phyloP scores from a whole-genome alignment of 2,113 vertebrate species.

The Notiomystis cincta region DNA sequence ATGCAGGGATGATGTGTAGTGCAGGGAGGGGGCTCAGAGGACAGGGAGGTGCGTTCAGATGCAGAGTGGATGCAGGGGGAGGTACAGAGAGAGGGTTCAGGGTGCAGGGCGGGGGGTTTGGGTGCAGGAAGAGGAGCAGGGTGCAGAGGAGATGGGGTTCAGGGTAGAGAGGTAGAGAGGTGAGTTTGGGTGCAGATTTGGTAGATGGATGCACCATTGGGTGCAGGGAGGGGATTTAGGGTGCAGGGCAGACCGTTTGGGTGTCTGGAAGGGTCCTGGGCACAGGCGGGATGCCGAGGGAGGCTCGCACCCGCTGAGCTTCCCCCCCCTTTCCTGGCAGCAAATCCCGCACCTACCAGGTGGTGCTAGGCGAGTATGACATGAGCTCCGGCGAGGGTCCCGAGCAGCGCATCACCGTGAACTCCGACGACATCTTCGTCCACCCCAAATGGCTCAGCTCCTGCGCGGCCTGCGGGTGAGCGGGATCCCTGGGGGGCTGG shows the following conservation, averaged over 20 bases:
- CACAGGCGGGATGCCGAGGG: too few relatives aligned
- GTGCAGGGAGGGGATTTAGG: background rate
- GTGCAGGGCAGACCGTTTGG: background rate
- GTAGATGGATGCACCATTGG: too few relatives aligned
- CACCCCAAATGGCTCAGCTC: background rate
- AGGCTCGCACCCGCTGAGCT: background rate
- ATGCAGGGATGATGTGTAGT: background rate
- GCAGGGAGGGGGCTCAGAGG: background rate
- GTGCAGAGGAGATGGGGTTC: background rate
- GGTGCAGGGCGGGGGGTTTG: rapidly evolving
- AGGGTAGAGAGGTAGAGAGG: background rate
- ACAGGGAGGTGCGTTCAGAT: background rate
- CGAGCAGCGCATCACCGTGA: background rate
- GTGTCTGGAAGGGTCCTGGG: too few relatives aligned
- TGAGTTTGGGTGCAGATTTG: too few relatives aligned
- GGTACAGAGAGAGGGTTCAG: background rate
- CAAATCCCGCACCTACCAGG: background rate
- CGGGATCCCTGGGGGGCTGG: rapidly evolving
- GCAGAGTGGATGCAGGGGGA: background rate
- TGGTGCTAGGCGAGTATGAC: slow-evolving; percentile 36
- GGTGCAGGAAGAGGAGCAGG: too few relatives aligned
- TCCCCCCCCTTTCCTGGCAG: background rate
- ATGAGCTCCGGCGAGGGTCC: background rate
- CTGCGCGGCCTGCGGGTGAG: slow-evolving; percentile 32
- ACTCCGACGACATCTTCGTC: background rate